Base-by-base conservation (phyloP, 2,888 invertebrate genomes). In the Ectemnius lituratus region DNA sequence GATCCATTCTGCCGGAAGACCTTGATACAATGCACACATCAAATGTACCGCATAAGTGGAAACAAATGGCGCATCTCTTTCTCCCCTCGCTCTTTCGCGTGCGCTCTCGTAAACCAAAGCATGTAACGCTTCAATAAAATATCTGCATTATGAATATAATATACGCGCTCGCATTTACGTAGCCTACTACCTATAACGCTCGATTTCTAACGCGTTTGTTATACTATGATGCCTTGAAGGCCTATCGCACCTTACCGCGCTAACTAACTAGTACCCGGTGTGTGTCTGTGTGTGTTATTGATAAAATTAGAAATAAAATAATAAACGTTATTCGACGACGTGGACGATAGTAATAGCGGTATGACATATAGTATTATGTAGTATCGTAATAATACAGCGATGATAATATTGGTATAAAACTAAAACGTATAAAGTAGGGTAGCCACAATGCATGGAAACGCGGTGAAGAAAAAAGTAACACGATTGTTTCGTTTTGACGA, bases 231-330 rank as follows among this genome's bases (percentile, higher is more conserved):
- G 37, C 59, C 76, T 80, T 83, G 85, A 84, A 86, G 86, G 82
- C 81, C 81, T 84, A 84, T 82, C 72, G 79, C 76, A 81, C 78
- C 83, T 86, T 83, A 85, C 78, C 82, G 81, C 82, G 67, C 85
- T 86, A 88, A 75, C 71, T 78, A 80, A 77, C 84, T 87, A 87
- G 81, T 88, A 89, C 88, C 88, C 87, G 88, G 85, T 85, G 37
- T 37, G 37, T 37, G 37, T 37, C 37, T 37, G 37, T 37, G 37
- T 37, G 37, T 37, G 84, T 88, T 89, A 89, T 81, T 87, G 67
- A 86, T 86, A 84, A 80, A 84, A 82, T 86, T 86, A 83, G 73
- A 86, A 88, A 85, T 86, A 87, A 88, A 85, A 84, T 84, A 84
- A 85, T 84, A 84, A 86, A 86, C 85, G 83, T 84, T 84, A 85